These are phyloP conservation scores for Sthenelais limicola DNA, from an alignment of 2,888 invertebrate species.

Conservation along the genomic window DNA sequence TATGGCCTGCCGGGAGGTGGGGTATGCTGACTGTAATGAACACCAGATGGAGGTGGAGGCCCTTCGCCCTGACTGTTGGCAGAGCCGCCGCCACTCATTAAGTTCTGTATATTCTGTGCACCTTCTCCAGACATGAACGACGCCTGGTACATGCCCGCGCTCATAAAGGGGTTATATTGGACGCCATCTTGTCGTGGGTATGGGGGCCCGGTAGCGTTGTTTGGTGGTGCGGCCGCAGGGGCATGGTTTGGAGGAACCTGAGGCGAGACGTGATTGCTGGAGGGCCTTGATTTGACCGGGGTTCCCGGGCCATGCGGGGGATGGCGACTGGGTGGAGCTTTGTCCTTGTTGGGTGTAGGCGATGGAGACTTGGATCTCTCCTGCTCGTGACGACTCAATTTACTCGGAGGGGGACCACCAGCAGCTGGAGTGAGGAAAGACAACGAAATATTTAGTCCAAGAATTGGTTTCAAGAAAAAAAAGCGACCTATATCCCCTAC, in stretches of 20 bases:
- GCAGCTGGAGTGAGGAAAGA: too few species aligned
- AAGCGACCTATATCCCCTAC: too few species aligned
- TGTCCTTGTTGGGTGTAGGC: constrained; percentile 28
- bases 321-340: neutral
- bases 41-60: constrained; percentile 16
- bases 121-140: constrained; percentile 70
- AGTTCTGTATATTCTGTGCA: constrained; percentile 64
- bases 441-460: too few species aligned
- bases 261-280: neutral
- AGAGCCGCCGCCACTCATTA: constrained; percentile 58
- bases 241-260: neutral
- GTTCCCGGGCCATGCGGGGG: constrained; percentile 3
- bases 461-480: too few species aligned
- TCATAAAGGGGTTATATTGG: constrained; percentile 62
- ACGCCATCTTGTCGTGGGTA: constrained; percentile 7
- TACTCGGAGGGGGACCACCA: constrained; percentile 9
- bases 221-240: neutral
- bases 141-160: constrained; percentile 64
- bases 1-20: neutral
- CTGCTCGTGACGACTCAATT: constrained; percentile 9
- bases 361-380: constrained; percentile 21
- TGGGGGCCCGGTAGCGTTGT: neutral
- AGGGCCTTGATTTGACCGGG: constrained; percentile 6
- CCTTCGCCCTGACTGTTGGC: neutral
- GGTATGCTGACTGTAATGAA: constrained; percentile 5